Percentiles rank a stretch among this genome's conserved stretches.
These are phyloP conservation scores for Melospiza georgiana DNA, from an alignment of 2,113 vertebrate genomes.

Conservation along the genomic window DNA sequence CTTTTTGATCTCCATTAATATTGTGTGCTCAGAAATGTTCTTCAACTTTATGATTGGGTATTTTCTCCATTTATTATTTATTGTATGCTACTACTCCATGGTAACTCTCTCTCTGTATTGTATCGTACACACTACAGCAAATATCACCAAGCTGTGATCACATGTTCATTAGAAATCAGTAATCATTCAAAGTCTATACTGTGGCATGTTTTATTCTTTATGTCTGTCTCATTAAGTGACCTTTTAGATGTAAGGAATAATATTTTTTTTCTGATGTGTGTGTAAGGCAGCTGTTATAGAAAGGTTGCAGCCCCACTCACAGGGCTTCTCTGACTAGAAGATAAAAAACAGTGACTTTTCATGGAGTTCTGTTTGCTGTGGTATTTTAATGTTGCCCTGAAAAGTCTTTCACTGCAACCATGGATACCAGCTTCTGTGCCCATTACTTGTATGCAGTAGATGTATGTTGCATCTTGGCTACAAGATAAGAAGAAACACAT, in stretches of 20 bases:
- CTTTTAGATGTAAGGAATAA: neutral
- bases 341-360: neutral
- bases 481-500: neutral
- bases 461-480: neutral
- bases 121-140: neutral
- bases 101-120: neutral
- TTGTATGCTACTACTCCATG: neutral
- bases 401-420: neutral
- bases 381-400: neutral
- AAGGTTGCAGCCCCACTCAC: neutral
- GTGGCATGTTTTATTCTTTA: neutral
- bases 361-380: neutral
- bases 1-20: conserved; percentile 62
- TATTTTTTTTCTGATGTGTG: neutral
- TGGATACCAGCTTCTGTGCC: neutral
- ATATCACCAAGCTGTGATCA: neutral
- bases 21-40: conserved; percentile 27
- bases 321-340: neutral
- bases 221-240: neutral
- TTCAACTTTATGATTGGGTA: conserved; percentile 14
- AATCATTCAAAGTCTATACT: neutral
- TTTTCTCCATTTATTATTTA: conserved; percentile 24
- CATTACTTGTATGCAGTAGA: neutral
- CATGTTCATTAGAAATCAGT: neutral
- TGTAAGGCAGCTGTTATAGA: neutral